A percentile compares a stretch with the other conserved stretches of the same genome.
Evolutionary conservation across 2,797 vertebrate genomes (phyloP).

Genomic region (Etheostoma perlongum): DNA sequence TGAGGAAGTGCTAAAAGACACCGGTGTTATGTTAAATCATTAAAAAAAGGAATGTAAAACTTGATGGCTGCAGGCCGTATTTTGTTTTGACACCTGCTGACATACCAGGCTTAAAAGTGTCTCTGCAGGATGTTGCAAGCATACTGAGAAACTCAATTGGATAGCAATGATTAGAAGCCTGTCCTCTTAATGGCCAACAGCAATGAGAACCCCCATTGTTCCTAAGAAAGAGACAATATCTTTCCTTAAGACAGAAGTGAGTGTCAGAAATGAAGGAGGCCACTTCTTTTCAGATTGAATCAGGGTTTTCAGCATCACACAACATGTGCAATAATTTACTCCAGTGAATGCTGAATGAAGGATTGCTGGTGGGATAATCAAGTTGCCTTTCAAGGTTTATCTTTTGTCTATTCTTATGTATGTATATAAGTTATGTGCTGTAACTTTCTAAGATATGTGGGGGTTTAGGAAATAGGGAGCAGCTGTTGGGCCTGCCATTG

Average conservation of each 20-base stretch:
- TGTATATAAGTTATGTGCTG: slow-evolving; percentile 2
- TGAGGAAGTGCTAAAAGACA: slow-evolving; percentile 1
- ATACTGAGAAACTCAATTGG: slow-evolving; percentile 58
- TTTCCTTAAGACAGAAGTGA: slow-evolving; percentile 23
- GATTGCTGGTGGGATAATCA: slow-evolving; percentile 1
- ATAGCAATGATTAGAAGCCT: slow-evolving; percentile 66
- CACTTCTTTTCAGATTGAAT: slow-evolving; percentile 26
- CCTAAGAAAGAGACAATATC: slow-evolving; percentile 47
- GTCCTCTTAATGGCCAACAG: slow-evolving; percentile 59
- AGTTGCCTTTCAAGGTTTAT: background rate
- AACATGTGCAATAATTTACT: slow-evolving; percentile 3
- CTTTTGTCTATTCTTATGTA: background rate
- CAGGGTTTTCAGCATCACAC: slow-evolving; percentile 3
- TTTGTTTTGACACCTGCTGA: slow-evolving; percentile 54
- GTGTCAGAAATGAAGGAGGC: slow-evolving; percentile 12
- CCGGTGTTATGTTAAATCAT: background rate
- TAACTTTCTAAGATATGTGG: slow-evolving; percentile 14
- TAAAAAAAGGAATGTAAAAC: slow-evolving; percentile 24
- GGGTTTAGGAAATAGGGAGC: slow-evolving; percentile 43
- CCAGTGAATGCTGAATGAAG: background rate
- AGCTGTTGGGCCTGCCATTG: slow-evolving; percentile 61
- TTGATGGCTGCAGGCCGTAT: slow-evolving; percentile 18
- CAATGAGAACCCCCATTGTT: slow-evolving; percentile 62
- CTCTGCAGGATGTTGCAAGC: slow-evolving; percentile 61
- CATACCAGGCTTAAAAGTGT: slow-evolving; percentile 56